A percentile compares a stretch with the other conserved stretches of the same genome.
Conservation (phyloP, 2,113 vertebrate genomes). For the Chloebia gouldiae region DNA sequence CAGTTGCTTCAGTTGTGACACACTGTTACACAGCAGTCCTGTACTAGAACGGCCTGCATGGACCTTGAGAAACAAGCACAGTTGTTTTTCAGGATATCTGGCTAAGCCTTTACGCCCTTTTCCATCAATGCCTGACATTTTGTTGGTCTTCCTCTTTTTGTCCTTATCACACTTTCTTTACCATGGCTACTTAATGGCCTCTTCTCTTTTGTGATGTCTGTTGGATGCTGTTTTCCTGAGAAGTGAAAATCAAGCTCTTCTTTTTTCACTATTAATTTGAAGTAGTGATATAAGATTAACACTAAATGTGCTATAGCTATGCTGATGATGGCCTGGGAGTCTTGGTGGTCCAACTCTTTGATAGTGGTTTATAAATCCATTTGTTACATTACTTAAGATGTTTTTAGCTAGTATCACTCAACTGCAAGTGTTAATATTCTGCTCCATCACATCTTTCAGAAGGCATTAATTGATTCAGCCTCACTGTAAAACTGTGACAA, state of each 20-base stretch:
- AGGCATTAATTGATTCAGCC: conserved; percentile 51
- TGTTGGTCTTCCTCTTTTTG: neutral
- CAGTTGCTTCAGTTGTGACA: neutral
- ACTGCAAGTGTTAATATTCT: conserved; percentile 29
- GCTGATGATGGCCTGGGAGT: neutral
- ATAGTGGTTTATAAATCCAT: neutral
- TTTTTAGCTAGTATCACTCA: conserved; percentile 22
- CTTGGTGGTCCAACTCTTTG: neutral
- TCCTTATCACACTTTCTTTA: neutral
- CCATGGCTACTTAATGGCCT: neutral
- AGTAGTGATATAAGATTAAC: neutral
- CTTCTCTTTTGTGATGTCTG: neutral
- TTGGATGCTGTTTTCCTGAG: neutral
- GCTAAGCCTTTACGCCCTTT: neutral
- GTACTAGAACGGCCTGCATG: neutral
- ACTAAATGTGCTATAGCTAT: neutral
- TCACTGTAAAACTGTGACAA: conserved; percentile 26
- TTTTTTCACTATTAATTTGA: neutral
- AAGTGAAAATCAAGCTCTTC: neutral
- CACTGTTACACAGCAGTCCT: neutral
- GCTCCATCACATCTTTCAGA: conserved; percentile 2
- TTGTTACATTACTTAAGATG: neutral
- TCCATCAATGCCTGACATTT: neutral
- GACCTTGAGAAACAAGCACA: neutral
- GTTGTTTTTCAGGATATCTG: neutral